phyloP scores from a whole-genome alignment of 2,797 vertebrate genomes.

The Aeoliscus strigatus region DNA sequence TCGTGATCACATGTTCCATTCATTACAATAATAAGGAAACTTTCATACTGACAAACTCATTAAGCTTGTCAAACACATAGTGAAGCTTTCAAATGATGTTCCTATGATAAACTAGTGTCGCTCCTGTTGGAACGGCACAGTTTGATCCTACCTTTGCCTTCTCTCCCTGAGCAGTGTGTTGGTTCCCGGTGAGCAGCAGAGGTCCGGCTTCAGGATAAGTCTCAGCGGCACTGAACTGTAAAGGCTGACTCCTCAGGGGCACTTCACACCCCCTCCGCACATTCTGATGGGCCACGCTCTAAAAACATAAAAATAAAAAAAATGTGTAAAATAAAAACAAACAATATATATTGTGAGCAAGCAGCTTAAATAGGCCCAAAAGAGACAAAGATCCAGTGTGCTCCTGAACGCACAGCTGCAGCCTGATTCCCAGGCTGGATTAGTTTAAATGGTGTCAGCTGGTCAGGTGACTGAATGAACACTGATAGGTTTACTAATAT shows the following conservation, averaged over 20 bases:
- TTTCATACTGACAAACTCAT: no score
- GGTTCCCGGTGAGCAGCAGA: slow-evolving; percentile 6
- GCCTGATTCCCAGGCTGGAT: not conserved
- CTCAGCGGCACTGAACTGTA: not conserved
- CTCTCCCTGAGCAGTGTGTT: slow-evolving; percentile 2
- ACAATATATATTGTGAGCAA: no score
- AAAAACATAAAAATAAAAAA: slow-evolving; percentile 9
- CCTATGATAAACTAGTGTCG: no score
- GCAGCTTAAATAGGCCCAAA: not conserved
- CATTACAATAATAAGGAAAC: no score
- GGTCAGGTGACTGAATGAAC: slow-evolving; percentile 8
- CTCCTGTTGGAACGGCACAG: no score
- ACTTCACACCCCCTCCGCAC: slow-evolving; percentile 1
- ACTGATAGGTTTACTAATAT: not conserved
- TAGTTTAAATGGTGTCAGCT: slow-evolving; percentile 37
- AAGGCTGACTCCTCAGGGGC: not conserved
- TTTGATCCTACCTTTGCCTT: slow-evolving; percentile 25
- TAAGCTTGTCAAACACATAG: no score
- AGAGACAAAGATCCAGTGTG: not conserved
- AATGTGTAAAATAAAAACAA: not conserved
- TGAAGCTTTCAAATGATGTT: no score
- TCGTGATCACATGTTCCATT: no score
- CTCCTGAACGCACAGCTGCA: slow-evolving; percentile 6
- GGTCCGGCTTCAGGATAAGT: slow-evolving; percentile 1
- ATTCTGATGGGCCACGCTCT: not conserved